phyloP scores from a whole-genome alignment of 2,113 vertebrate species.

The Brachyhypopomus gauderio region DNA sequence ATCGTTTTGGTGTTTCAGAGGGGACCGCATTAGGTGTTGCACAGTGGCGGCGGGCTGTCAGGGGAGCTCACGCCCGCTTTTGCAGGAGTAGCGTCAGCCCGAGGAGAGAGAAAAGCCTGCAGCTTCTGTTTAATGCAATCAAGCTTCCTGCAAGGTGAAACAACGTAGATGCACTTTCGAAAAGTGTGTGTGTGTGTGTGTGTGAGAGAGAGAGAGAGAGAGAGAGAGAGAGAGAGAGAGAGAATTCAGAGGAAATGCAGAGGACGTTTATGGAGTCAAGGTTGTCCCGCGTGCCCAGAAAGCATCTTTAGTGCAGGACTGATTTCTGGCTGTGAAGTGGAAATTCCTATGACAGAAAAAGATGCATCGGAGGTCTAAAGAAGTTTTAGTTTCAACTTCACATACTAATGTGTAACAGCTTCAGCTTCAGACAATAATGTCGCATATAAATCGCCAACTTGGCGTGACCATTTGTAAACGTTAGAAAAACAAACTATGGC shows the following conservation, averaged over 20 bases:
- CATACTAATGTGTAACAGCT: no score
- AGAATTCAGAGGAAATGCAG: slow-evolving; percentile 38
- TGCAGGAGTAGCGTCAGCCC: slow-evolving; percentile 64
- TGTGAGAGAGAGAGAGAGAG: neutral
- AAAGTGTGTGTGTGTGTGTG: slow-evolving; percentile 9
- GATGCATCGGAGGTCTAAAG: neutral
- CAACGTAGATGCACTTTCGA: slow-evolving; percentile 65
- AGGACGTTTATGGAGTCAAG: slow-evolving; percentile 39
- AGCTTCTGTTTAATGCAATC: slow-evolving; percentile 73
- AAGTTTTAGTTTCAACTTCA: neutral
- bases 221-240: neutral
- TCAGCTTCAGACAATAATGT: no score
- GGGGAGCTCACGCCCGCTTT: slow-evolving; percentile 62
- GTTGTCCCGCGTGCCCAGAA: slow-evolving; percentile 42
- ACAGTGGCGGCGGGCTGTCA: slow-evolving; percentile 65
- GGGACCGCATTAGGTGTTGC: slow-evolving; percentile 71
- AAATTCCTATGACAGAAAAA: slow-evolving; percentile 23
- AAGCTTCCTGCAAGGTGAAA: slow-evolving; percentile 66
- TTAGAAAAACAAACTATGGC: neutral
- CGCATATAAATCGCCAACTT: no score
- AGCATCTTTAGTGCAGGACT: slow-evolving; percentile 28
- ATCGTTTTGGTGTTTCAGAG: slow-evolving; percentile 75
- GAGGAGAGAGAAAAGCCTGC: slow-evolving; percentile 43
- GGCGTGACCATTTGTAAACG: no score
- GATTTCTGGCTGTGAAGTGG: slow-evolving; percentile 26